Evolutionary conservation across 1,140 invertebrate species (phyloP).

Genomic region (Brachionus plicatilis): DNA sequence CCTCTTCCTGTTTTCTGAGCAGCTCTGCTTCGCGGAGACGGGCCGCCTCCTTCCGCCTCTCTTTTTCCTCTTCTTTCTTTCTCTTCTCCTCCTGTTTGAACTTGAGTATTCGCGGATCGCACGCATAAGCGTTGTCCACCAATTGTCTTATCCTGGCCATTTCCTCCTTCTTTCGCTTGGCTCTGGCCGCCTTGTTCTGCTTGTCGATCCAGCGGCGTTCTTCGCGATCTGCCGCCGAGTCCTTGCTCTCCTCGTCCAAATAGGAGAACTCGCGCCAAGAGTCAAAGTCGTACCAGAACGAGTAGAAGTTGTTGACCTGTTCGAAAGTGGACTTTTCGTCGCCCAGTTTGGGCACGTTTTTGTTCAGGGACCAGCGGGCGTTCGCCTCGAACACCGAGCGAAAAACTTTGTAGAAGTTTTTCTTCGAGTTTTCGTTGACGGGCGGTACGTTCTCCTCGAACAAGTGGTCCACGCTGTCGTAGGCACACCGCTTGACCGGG

Average conservation of each 20-base stretch:
- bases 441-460: slow-evolving; percentile 83
- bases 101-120: slow-evolving; percentile 80
- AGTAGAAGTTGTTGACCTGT: slow-evolving; percentile 61
- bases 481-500: slow-evolving; percentile 73
- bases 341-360: slow-evolving; percentile 77
- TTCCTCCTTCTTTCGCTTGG: slow-evolving; percentile 92
- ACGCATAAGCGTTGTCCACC: slow-evolving; percentile 82
- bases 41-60: slow-evolving; percentile 76
- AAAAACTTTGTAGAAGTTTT: slow-evolving; percentile 78
- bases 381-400: slow-evolving; percentile 76
- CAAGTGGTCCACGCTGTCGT: slow-evolving; percentile 88
- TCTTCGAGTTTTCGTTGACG: slow-evolving; percentile 66
- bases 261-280: slow-evolving; percentile 99
- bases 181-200: slow-evolving; percentile 83
- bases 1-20: slow-evolving; percentile 59
- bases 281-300: slow-evolving; percentile 81
- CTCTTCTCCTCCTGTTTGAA: slow-evolving; percentile 92
- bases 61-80: slow-evolving; percentile 77
- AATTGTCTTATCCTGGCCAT: slow-evolving; percentile 77
- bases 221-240: slow-evolving; percentile 86
- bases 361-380: slow-evolving; percentile 79
- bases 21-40: slow-evolving; percentile 29
- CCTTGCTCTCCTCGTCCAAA: slow-evolving; percentile 95
- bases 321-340: slow-evolving; percentile 62
- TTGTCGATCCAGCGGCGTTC: slow-evolving; percentile 95